A percentile compares a stretch with the other conserved stretches of the same genome.
phyloP scores from a whole-genome alignment of 2,797 vertebrate genomes.

The Garrulus glandarius region DNA sequence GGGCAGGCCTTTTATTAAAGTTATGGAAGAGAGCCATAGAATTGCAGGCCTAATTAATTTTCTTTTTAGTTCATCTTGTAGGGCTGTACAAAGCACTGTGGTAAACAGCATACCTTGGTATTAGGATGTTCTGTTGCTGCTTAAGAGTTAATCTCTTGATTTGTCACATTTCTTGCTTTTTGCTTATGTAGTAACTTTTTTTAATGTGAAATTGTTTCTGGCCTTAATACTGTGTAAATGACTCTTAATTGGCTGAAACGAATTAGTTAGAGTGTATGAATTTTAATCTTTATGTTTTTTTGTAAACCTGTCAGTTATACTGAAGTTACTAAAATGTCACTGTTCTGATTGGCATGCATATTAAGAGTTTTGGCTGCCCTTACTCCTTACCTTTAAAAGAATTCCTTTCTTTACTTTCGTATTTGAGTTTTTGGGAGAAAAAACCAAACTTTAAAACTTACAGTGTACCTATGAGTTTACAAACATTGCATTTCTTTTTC shows the following conservation, averaged over 20 bases:
- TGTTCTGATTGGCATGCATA: background rate
- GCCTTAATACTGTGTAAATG: background rate
- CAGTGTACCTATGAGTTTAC: background rate
- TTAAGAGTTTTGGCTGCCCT: background rate
- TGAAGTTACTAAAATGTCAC: background rate
- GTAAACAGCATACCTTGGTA: background rate
- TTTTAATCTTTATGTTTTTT: background rate
- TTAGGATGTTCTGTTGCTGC: background rate
- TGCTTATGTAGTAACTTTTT: background rate
- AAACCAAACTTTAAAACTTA: background rate
- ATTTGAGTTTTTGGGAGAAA: background rate
- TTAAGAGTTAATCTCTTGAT: background rate
- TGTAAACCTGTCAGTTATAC: background rate
- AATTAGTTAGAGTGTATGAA: background rate
- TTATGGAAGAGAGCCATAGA: background rate
- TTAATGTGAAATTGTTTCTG: background rate
- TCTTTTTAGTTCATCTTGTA: background rate
- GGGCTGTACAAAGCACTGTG: background rate
- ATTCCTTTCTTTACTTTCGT: background rate
- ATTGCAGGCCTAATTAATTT: background rate
- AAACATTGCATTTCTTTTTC: background rate
- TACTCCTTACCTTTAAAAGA: background rate
- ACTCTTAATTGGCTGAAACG: background rate
- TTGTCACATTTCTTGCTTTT: background rate
- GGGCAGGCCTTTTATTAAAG: background rate